Evolutionary conservation across 2,888 invertebrate genomes (phyloP).

Genomic region (Stomorhina lunata): DNA sequence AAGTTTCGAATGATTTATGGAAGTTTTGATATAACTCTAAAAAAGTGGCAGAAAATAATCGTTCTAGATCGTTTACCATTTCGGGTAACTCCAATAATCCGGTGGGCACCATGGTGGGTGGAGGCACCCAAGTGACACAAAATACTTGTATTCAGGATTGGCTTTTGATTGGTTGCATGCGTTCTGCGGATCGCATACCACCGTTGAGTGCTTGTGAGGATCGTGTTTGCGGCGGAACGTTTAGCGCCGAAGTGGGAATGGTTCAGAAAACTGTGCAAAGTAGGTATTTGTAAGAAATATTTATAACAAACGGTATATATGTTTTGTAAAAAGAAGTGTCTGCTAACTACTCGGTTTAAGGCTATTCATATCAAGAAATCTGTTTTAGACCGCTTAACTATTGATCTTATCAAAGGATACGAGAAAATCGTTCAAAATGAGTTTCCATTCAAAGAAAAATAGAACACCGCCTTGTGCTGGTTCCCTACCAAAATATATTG

Average conservation of each 20-base stretch:
- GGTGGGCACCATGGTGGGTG: constrained; percentile 86
- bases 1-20: not conserved
- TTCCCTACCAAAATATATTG: no score
- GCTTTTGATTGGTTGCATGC: constrained; percentile 88
- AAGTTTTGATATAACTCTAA: constrained; percentile 26
- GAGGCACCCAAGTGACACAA: constrained; percentile 83
- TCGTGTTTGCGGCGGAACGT: constrained; percentile 90
- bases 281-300: constrained; percentile 82
- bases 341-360: no score
- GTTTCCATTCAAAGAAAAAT: no score
- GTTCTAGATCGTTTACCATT: constrained; percentile 87
- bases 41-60: constrained; percentile 83
- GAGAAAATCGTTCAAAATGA: no score
- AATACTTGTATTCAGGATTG: constrained; percentile 89
- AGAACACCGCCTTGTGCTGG: no score
- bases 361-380: no score
- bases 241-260: constrained; percentile 87
- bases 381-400: no score
- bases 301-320: no score
- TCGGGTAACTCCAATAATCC: constrained; percentile 88
- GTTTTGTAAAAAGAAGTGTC: no score
- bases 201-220: constrained; percentile 86
- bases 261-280: constrained; percentile 86
- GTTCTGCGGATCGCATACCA: constrained; percentile 79
- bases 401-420: no score